Conservation (phyloP, 2,888 invertebrate genomes). For the Cheilosia vulpina region DNA sequence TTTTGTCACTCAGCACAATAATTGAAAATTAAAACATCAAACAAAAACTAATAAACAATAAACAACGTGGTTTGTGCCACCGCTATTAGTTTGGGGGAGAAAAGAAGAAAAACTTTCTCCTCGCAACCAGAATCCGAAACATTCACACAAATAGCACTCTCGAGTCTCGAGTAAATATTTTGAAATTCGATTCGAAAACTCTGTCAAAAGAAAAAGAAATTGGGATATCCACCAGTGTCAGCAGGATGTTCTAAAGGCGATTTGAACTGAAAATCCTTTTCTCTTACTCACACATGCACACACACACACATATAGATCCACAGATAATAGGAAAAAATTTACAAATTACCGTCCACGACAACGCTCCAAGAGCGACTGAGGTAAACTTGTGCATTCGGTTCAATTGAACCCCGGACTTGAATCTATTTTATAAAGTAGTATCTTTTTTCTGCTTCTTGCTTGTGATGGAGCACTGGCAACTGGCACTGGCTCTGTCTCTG, state of each 20-base stretch:
- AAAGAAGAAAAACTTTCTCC: constrained; percentile 62
- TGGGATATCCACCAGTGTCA: constrained; percentile 55
- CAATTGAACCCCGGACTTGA: constrained; percentile 71
- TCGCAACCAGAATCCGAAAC: constrained; percentile 36
- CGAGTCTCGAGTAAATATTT: constrained; percentile 29
- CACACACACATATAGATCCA: constrained; percentile 12
- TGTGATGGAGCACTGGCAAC: neutral
- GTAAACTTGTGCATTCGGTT: constrained; percentile 74
- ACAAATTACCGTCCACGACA: constrained; percentile 81
- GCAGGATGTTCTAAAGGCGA: constrained; percentile 45
- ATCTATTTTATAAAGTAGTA: constrained; percentile 69
- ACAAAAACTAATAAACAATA: neutral
- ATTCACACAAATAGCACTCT: constrained; percentile 13
- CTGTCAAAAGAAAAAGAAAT: neutral
- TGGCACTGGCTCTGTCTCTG: neutral
- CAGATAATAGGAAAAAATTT: constrained; percentile 24
- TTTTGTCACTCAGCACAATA: constrained; percentile 16
- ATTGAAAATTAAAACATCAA: neutral
- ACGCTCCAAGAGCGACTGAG: constrained; percentile 83
- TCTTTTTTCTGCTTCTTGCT: constrained; percentile 59
- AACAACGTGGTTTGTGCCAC: constrained; percentile 35
- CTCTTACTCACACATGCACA: constrained; percentile 12
- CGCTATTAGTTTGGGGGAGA: constrained; percentile 7
- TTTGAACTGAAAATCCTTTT: constrained; percentile 30
- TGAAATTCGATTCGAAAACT: constrained; percentile 36